Evolutionary conservation across 2,113 vertebrate genomes (phyloP).

Genomic region (Trematomus loennbergii): DNA sequence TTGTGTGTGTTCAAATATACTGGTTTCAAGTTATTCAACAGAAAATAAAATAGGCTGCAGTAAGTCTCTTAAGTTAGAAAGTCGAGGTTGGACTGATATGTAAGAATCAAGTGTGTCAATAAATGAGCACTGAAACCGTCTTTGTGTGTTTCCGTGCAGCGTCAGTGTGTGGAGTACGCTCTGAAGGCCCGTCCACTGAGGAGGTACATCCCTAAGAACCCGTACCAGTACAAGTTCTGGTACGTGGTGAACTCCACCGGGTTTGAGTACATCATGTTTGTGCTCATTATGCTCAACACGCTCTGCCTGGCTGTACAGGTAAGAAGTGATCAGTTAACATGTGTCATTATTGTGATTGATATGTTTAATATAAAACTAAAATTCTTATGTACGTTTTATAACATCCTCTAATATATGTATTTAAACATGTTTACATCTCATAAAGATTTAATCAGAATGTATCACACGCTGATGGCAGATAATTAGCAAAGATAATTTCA

Average conservation of each 20-base stretch:
- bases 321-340: constrained; percentile 49
- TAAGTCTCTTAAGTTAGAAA: neutral
- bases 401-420: too few relatives aligned
- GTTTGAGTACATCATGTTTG: constrained; percentile 99
- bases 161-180: constrained; percentile 98
- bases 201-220: constrained; percentile 98
- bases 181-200: constrained; percentile 95
- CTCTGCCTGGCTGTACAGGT: constrained; percentile 99
- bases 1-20: neutral
- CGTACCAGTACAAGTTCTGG: constrained; percentile 99
- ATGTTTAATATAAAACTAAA: too few relatives aligned
- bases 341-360: too few relatives aligned
- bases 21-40: neutral
- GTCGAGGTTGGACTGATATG: neutral
- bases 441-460: neutral
- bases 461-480: neutral
- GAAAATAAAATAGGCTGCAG: neutral
- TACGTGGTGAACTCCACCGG: constrained; percentile 99
- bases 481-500: neutral
- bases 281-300: constrained; percentile 99
- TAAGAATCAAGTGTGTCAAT: neutral
- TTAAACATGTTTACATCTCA: too few relatives aligned
- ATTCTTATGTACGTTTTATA: too few relatives aligned
- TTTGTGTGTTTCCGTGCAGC: constrained; percentile 79
- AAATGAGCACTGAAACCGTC: neutral